phyloP scores from a whole-genome alignment of 2,888 invertebrate genomes.

The Drosophila picticornis region DNA sequence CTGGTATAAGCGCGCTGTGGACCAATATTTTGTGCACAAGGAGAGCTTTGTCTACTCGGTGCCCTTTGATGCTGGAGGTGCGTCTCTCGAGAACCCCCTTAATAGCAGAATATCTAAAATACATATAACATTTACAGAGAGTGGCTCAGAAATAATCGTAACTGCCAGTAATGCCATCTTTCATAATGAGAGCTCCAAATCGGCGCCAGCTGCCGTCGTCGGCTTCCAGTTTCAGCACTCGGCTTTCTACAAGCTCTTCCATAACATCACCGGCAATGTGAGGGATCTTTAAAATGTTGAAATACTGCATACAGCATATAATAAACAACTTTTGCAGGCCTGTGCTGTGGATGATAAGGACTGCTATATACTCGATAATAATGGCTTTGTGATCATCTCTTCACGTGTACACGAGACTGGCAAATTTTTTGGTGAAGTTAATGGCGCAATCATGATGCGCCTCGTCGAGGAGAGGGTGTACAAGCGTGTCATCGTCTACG shows the following conservation, averaged over 20 bases:
- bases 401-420: slow-evolving; percentile 91
- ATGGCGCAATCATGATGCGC: slow-evolving; percentile 91
- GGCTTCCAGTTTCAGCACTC: slow-evolving; percentile 93
- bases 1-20: slow-evolving; percentile 95
- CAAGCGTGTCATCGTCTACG: slow-evolving; percentile 90
- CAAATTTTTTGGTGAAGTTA: slow-evolving; percentile 94
- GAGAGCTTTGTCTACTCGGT: slow-evolving; percentile 93
- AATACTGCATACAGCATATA: too few relatives aligned
- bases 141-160: slow-evolving; percentile 88
- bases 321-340: slow-evolving; percentile 70
- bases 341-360: slow-evolving; percentile 89
- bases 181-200: slow-evolving; percentile 87
- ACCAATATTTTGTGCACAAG: slow-evolving; percentile 92
- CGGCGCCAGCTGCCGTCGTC: slow-evolving; percentile 89
- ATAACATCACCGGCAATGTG: slow-evolving; percentile 91
- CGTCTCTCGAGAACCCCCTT: neutral
- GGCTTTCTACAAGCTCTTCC: slow-evolving; percentile 91
- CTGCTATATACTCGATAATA: slow-evolving; percentile 95
- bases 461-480: slow-evolving; percentile 91
- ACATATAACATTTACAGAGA: slow-evolving; percentile 61
- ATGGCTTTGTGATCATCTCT: slow-evolving; percentile 94
- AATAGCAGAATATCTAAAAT: neutral
- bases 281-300: slow-evolving; percentile 40
- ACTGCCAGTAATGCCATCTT: slow-evolving; percentile 95
- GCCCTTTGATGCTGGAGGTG: slow-evolving; percentile 88